These are phyloP conservation scores for Dryococelus australis DNA, from an alignment of 2,888 invertebrate genomes.

Conservation along the genomic window DNA sequence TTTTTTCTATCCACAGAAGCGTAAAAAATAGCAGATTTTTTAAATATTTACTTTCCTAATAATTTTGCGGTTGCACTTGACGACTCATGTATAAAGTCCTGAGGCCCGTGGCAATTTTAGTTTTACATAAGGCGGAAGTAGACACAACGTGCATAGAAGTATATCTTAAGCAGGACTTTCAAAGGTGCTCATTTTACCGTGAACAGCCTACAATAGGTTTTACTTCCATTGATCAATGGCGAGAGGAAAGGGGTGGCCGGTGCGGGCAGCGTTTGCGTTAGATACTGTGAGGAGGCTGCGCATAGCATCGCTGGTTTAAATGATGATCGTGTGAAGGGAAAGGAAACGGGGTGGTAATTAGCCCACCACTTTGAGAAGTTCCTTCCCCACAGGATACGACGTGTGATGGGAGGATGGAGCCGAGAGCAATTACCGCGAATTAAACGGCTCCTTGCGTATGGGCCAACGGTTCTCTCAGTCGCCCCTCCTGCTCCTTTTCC, in stretches of 20 bases:
- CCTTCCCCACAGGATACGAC: not conserved
- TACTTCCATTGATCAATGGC: not conserved
- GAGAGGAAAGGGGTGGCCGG: not conserved
- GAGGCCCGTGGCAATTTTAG: too few relatives aligned
- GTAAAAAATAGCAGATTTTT: too few relatives aligned
- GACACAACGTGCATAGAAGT: too few relatives aligned
- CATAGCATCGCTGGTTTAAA: not conserved
- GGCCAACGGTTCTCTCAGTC: not conserved
- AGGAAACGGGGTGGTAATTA: not conserved
- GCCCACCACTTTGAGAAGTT: conserved; percentile 9
- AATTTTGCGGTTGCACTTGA: too few relatives aligned
- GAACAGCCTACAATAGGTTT: too few relatives aligned
- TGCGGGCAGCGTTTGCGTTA: not conserved
- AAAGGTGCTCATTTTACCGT: too few relatives aligned
- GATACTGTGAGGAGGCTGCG: not conserved
- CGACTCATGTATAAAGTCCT: too few relatives aligned
- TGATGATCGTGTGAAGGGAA: not conserved
- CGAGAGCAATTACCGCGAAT: not conserved
- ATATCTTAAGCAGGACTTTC: too few relatives aligned
- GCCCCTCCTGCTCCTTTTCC: not conserved
- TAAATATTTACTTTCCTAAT: too few relatives aligned
- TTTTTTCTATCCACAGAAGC: too few relatives aligned
- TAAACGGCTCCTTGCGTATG: not conserved
- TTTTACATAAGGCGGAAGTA: too few relatives aligned
- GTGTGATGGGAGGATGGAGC: not conserved